These are phyloP conservation scores for Hycleus cichorii DNA, from an alignment of 1,140 invertebrate species.

Conservation along the genomic window DNA sequence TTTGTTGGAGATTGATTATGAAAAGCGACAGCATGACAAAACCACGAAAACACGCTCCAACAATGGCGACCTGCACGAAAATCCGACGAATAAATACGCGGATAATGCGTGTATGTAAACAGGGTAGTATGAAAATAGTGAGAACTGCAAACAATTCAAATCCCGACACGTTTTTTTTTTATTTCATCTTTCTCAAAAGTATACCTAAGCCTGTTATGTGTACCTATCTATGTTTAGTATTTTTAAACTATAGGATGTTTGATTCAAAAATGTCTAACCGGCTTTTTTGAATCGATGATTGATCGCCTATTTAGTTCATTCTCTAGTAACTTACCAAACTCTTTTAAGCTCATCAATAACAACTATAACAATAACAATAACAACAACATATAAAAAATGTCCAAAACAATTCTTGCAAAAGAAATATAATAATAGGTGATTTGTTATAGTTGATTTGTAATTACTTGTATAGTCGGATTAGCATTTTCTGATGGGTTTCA, in stretches of 20 bases:
- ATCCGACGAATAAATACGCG: constrained; percentile 22
- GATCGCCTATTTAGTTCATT: constrained; percentile 7
- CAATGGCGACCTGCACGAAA: constrained; percentile 17
- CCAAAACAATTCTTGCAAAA: too few species aligned
- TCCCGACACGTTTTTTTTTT: constrained; percentile 11
- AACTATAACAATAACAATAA: too few species aligned
- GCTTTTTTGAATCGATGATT: constrained; percentile 5
- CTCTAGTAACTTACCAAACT: not conserved
- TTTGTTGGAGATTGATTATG: constrained; percentile 20
- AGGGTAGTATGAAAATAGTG: constrained; percentile 24
- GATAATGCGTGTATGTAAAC: constrained; percentile 31
- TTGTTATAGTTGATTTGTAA: too few species aligned
- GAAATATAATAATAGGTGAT: too few species aligned
- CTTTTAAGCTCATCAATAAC: too few species aligned
- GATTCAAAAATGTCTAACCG: constrained; percentile 5
- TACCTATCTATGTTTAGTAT: constrained; percentile 1
- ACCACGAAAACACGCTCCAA: constrained; percentile 17
- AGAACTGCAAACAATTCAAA: constrained; percentile 27
- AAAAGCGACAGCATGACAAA: constrained; percentile 16
- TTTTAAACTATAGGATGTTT: constrained; percentile 2
- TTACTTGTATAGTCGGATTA: too few species aligned
- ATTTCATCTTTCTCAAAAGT: not conserved
- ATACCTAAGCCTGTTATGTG: constrained; percentile 8
- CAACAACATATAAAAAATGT: too few species aligned
- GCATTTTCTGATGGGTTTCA: too few species aligned